Evolutionary conservation across 2,888 invertebrate species (phyloP).

Genomic region (Papilio gigon): DNA sequence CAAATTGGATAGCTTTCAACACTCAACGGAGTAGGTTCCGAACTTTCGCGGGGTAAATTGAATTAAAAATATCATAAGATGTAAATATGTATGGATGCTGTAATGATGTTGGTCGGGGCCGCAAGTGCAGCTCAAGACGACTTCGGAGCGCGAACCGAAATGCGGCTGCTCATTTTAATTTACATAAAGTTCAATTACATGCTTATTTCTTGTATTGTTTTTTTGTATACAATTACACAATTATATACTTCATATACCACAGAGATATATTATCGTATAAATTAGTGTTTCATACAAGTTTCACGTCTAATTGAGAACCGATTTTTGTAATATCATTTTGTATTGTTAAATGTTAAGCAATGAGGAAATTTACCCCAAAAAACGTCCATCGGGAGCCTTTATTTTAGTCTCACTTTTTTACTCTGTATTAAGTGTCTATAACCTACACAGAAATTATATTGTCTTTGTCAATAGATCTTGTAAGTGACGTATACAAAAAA

Average conservation of each 20-base stretch:
- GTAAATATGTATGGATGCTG: constrained; percentile 77
- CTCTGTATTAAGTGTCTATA: background rate
- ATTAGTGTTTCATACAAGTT: too few relatives aligned
- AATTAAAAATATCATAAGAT: constrained; percentile 82
- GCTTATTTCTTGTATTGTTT: background rate
- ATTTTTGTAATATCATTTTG: too few relatives aligned
- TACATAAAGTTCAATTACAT: constrained; percentile 13
- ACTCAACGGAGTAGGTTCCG: constrained; percentile 82
- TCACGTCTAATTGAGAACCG: too few relatives aligned
- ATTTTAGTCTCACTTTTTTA: too few relatives aligned
- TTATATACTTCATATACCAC: background rate
- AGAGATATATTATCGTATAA: too few relatives aligned
- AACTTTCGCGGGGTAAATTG: constrained; percentile 81
- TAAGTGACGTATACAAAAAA: constrained; percentile 56
- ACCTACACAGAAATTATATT: constrained; percentile 49
- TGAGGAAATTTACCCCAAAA: too few relatives aligned
- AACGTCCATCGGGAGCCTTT: too few relatives aligned
- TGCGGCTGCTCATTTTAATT: constrained; percentile 10
- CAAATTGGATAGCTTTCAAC: constrained; percentile 84
- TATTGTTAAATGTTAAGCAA: too few relatives aligned
- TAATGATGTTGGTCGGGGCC: constrained; percentile 74
- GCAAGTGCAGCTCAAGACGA: constrained; percentile 39
- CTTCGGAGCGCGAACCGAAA: constrained; percentile 15
- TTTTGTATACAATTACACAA: too few relatives aligned
- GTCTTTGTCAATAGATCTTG: constrained; percentile 31